These are phyloP conservation scores for Spondyliosoma cantharus DNA, from an alignment of 2,797 vertebrate genomes.

Conservation along the genomic window DNA sequence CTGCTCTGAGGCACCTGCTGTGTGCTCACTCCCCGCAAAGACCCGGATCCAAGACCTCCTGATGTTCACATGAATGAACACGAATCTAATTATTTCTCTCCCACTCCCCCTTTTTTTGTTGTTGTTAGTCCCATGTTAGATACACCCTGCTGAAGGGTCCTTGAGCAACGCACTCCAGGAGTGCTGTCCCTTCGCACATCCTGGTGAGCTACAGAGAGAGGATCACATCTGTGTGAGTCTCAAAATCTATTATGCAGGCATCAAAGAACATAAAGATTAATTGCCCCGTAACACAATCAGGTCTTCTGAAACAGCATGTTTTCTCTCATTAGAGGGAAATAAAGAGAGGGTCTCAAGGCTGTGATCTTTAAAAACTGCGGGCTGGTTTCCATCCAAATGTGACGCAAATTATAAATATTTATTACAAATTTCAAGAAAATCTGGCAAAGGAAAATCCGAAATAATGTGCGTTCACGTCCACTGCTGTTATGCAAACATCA, in stretches of 20 bases:
- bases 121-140: background rate
- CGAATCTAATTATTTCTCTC: constrained; percentile 11
- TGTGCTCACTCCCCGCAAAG: constrained; percentile 34
- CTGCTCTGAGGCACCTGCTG: constrained; percentile 54
- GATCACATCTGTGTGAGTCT: constrained; percentile 29
- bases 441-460: background rate
- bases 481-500: background rate
- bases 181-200: constrained; percentile 9
- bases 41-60: constrained; percentile 42
- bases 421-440: background rate
- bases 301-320: constrained; percentile 15
- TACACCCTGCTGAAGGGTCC: constrained; percentile 52
- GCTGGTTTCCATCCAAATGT: background rate
- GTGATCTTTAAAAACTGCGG: background rate
- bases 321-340: background rate
- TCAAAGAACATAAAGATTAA: constrained; percentile 26
- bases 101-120: background rate
- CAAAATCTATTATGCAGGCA: constrained; percentile 38
- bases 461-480: background rate
- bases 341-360: background rate
- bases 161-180: constrained; percentile 43
- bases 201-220: constrained; percentile 17
- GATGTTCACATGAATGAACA: constrained; percentile 43
- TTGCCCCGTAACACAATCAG: constrained; percentile 19
- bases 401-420: background rate